Conservation (phyloP, 2,888 invertebrate species). For the Drosophila meridionalis region DNA sequence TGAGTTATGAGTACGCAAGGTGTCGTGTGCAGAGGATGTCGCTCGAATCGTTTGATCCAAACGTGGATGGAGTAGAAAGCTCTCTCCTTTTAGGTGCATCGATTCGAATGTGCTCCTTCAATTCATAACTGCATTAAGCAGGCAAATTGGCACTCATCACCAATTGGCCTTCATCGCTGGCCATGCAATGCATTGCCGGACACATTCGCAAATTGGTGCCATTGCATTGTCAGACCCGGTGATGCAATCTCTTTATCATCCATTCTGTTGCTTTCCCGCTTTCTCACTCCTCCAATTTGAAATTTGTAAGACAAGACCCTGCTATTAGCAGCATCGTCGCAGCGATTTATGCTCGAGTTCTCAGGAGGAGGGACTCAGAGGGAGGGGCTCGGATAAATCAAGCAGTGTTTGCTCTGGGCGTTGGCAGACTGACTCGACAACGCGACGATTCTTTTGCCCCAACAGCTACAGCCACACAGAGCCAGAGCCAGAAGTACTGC, state of each 20-base stretch:
- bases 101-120: conserved; percentile 24
- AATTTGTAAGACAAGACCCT: conserved; percentile 57
- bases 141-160: conserved; percentile 62
- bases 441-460: conserved; percentile 38
- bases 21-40: conserved; percentile 43
- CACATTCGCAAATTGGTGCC: conserved; percentile 51
- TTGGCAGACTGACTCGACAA: conserved; percentile 51
- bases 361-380: not conserved
- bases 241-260: conserved; percentile 62
- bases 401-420: conserved; percentile 70
- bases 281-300: conserved; percentile 23
- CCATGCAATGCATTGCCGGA: conserved; percentile 46
- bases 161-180: conserved; percentile 26
- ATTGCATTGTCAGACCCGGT: conserved; percentile 38
- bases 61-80: conserved; percentile 58
- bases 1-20: conserved; percentile 60
- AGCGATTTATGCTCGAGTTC: conserved; percentile 48
- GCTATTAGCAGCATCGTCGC: conserved; percentile 60
- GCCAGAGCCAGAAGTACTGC: not conserved
- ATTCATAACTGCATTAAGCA: conserved; percentile 33
- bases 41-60: conserved; percentile 33
- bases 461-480: not conserved
- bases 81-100: conserved; percentile 36
- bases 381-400: conserved; percentile 46
- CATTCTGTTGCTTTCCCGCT: conserved; percentile 12